phyloP scores from a whole-genome alignment of 2,888 invertebrate species.

The Rutpela maculata region DNA sequence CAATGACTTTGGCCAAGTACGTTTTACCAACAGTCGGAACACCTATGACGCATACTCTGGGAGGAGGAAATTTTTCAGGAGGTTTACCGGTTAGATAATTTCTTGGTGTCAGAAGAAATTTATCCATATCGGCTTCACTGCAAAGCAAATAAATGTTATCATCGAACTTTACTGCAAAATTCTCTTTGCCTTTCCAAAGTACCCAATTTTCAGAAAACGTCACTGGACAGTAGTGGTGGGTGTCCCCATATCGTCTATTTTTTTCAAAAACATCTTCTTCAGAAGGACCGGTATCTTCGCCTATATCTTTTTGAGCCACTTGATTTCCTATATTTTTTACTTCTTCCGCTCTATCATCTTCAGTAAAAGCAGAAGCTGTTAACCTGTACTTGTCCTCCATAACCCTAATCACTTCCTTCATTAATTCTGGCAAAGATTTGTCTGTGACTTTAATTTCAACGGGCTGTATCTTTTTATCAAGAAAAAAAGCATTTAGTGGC shows the following conservation, averaged over 20 bases:
- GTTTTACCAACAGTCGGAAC: conserved; percentile 77
- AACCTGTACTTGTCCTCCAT: conserved; percentile 71
- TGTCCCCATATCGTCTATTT: conserved; percentile 76
- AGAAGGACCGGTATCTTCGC: conserved; percentile 63
- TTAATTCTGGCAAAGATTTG: conserved; percentile 63
- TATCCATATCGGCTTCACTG: conserved; percentile 74
- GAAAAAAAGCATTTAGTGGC: conserved; percentile 60
- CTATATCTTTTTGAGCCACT: conserved; percentile 71
- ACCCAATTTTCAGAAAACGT: conserved; percentile 76
- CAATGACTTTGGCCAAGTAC: conserved; percentile 74
- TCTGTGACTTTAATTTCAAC: conserved; percentile 63
- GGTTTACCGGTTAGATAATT: conserved; percentile 72
- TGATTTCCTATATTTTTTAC: conserved; percentile 74
- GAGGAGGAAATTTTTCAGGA: conserved; percentile 71
- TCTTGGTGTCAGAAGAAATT: conserved; percentile 75
- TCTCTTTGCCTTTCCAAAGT: conserved; percentile 79
- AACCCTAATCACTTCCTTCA: conserved; percentile 64
- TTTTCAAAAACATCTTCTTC: conserved; percentile 65
- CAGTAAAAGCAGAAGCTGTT: conserved; percentile 73
- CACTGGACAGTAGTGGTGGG: conserved; percentile 79
- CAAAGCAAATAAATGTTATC: conserved; percentile 77
- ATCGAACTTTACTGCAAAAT: conserved; percentile 75
- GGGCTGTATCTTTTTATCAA: conserved; percentile 54
- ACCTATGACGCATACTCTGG: conserved; percentile 78
- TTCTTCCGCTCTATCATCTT: conserved; percentile 75